Conservation (phyloP, 1,140 invertebrate species). For the Arctopsyche grandis region DNA sequence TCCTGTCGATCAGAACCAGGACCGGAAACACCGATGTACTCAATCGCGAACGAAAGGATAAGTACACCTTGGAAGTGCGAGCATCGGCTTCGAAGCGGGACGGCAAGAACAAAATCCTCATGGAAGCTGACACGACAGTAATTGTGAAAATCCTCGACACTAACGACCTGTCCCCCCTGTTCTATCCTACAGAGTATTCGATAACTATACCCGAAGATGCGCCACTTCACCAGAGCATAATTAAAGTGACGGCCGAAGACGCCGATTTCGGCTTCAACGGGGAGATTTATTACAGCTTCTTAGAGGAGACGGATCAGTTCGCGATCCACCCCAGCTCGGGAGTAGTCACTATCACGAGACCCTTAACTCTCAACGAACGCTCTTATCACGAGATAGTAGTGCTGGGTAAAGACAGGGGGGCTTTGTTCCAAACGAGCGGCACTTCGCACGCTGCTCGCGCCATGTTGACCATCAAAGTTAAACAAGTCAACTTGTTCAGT, state of each 20-base stretch:
- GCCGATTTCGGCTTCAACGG: conserved; percentile 90
- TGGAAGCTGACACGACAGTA: conserved; percentile 76
- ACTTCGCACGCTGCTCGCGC: conserved; percentile 50
- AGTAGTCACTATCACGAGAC: conserved; percentile 81
- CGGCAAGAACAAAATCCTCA: conserved; percentile 65
- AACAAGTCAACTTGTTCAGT: conserved; percentile 80
- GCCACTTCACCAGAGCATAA: conserved; percentile 77
- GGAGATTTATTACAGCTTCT: conserved; percentile 92
- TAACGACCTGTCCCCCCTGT: conserved; percentile 88
- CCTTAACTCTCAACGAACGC: conserved; percentile 75
- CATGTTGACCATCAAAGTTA: conserved; percentile 50
- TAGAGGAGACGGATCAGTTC: conserved; percentile 82
- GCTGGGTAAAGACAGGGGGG: conserved; percentile 80
- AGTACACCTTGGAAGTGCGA: conserved; percentile 81
- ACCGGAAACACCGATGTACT: conserved; percentile 79
- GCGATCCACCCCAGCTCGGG: conserved; percentile 89
- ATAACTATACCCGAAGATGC: conserved; percentile 84
- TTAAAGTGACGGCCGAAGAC: conserved; percentile 84
- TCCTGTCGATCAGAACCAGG: conserved; percentile 82
- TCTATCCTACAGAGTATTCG: conserved; percentile 83
- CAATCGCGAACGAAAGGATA: conserved; percentile 85
- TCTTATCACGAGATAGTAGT: conserved; percentile 78
- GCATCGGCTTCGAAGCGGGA: conserved; percentile 66
- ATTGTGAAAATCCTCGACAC: conserved; percentile 80
- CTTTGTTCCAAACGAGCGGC: conserved; percentile 57